Evolutionary conservation across 2,797 vertebrate species (phyloP).

Genomic region (Erethizon dorsatum): DNA sequence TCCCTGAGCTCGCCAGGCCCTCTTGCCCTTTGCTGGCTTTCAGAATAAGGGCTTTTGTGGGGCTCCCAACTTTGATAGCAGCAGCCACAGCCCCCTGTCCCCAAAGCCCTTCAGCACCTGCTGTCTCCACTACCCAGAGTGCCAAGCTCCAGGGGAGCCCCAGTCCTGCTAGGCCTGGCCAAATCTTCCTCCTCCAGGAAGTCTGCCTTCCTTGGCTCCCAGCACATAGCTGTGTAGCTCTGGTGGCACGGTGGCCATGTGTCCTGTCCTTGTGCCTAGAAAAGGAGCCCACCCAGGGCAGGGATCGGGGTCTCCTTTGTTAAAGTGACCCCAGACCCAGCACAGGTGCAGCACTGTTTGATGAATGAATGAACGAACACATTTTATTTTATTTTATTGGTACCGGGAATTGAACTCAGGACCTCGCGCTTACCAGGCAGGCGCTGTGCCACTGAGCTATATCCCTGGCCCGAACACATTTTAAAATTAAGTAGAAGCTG

Average conservation of each 20-base stretch:
- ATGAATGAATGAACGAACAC: not conserved
- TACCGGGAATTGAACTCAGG: too few species aligned
- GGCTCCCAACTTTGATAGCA: not conserved
- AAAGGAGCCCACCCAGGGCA: not conserved
- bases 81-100: too few species aligned
- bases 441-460: too few species aligned
- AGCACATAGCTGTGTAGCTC: too few species aligned
- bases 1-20: not conserved
- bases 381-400: not conserved
- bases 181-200: not conserved
- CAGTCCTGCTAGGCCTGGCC: not conserved
- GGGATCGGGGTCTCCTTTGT: not conserved
- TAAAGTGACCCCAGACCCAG: accelerated
- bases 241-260: too few species aligned
- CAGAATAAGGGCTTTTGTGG: not conserved
- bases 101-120: not conserved
- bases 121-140: not conserved
- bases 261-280: not conserved
- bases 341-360: not conserved
- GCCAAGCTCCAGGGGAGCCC: too few species aligned
- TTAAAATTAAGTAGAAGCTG: not conserved
- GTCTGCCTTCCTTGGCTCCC: not conserved
- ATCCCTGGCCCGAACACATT: not conserved
- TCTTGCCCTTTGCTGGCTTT: not conserved
- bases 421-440: too few species aligned